A percentile compares a stretch with the other conserved stretches of the same genome.
These are phyloP conservation scores for Hirtodrosophila trivittata DNA, from an alignment of 2,888 invertebrate species.

Conservation along the genomic window DNA sequence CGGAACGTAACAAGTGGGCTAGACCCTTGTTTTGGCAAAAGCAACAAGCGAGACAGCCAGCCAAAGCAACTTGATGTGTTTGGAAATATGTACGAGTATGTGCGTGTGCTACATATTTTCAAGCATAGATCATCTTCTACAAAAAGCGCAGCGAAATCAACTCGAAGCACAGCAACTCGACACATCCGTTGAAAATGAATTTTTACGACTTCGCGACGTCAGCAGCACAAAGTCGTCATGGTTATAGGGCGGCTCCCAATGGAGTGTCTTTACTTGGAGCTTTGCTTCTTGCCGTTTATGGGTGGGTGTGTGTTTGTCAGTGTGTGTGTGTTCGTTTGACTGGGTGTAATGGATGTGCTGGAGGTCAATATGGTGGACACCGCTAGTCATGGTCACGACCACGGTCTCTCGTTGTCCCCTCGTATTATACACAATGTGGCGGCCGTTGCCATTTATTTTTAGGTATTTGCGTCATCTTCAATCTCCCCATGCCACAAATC, in stretches of 20 bases:
- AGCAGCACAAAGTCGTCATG: constrained; percentile 8
- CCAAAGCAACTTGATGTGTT: constrained; percentile 46
- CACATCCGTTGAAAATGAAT: constrained; percentile 13
- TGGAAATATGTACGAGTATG: constrained; percentile 43
- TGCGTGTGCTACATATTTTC: constrained; percentile 64
- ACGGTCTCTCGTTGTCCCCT: constrained; percentile 44
- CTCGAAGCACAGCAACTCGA: constrained; percentile 1
- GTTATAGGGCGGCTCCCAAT: constrained; percentile 34
- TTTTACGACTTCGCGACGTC: constrained; percentile 16
- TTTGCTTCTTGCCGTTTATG: constrained; percentile 19
- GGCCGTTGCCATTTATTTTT: constrained; percentile 75
- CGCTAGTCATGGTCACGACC: constrained; percentile 72
- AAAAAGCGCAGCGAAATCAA: constrained; percentile 29
- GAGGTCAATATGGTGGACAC: constrained; percentile 42
- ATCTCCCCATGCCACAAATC: constrained; percentile 51
- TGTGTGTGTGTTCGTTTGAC: constrained; percentile 13
- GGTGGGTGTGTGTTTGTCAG: constrained; percentile 9
- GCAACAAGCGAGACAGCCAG: constrained; percentile 54
- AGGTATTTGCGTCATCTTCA: constrained; percentile 81
- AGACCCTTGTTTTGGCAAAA: constrained; percentile 68
- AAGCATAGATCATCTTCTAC: constrained; percentile 61
- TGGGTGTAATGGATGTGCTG: background rate
- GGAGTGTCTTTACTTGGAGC: constrained; percentile 29
- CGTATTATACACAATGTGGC: constrained; percentile 41
- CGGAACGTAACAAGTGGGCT: constrained; percentile 63